Evolutionary conservation across 2,888 invertebrate species (phyloP), one percentile per base, ranked within the genome.

Genomic region (Erebia ligea): DNA sequence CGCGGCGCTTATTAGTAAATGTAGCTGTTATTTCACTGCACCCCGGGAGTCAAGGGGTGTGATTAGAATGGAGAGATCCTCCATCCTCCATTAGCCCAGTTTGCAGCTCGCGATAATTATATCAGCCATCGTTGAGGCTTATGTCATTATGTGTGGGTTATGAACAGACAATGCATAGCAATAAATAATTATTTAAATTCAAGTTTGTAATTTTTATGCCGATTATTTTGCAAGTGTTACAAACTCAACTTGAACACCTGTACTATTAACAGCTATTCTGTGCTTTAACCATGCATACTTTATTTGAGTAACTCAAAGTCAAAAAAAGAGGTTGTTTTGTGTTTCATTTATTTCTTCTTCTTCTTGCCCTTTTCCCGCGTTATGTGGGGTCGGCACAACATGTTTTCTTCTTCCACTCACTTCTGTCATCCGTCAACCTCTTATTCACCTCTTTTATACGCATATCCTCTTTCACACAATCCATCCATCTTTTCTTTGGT

Each of bases 1-100:
- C 66, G 70, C 68, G 68, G 68, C 72, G 70, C 75, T 75, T 76
- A 76, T 77, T 75, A 75, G 74, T 73, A 76, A 75, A 77, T 75
- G 72, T 70, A 70, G 73, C 72, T 71, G 34, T 34, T 34, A 34
- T 75, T 74, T 71, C 74, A 71, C 73, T 69, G 70, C 72, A 59
- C 72, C 40, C 40, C 17, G 10, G 34, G 68, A 58, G 57, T 63
- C 68, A 62, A 72, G 70, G 62, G 67, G 61, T 69, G 66, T 61
- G 72, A 68, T 71, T 63, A 70, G 69, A 62, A 61, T 42, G 70
- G 59, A 68, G 76, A 71, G 73, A 73, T 57, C 56, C 69, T 75
- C 69, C 75, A 73, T 57, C 56, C 69, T 75, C 69, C 75, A 73
- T 69, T 71, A 73, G 68, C 69, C 61, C 59, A 65, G 67, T 70